Base-by-base conservation (phyloP, 2,888 invertebrate species). In the Chymomyza caudatula region DNA sequence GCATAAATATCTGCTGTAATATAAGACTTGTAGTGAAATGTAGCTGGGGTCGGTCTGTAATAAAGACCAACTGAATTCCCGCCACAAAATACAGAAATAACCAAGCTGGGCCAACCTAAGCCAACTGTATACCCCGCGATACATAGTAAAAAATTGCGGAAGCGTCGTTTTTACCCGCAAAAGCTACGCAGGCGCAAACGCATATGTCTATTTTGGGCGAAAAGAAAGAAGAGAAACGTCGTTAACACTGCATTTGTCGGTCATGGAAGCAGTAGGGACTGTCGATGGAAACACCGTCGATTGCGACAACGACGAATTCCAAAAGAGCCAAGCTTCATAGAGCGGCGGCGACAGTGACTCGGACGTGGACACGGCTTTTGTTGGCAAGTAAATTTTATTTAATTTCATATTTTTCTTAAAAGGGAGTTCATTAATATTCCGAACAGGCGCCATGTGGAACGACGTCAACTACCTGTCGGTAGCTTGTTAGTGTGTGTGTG, bases 371-470 rank as follows among this genome's bases (percentile, higher is more conserved):
- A 82, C 29, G 29, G 29, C 29, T 37, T 37, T 37, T 37, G 29
- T 37, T 37, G 74, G 67, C 77, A 68, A 77, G 63, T 72, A 76
- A 74, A 75, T 86, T 78, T 84, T 73, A 77, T 85, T 80, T 69
- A 72, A 83, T 85, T 84, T 86, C 73, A 83, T 84, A 81, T 85
- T 81, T 78, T 70, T 67, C 76, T 52, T 65, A 77, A 83, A 78
- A 76, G 86, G 85, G 85, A 85, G 85, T 85, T 86, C 76, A 83
- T 83, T 83, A 74, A 85, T 82, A 86, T 83, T 82, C 83, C 70
- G 69, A 44, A 49, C 83, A 85, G 79, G 85, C 75, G 77, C 71
- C 78, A 67, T 60, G 59, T 44, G 67, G 64, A 55, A 25, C 52
- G 44, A 44, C 68, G 64, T 52, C 68, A 57, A 67, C 86, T 84